Evolutionary conservation across 1,140 invertebrate genomes (phyloP), one percentile per base, ranked within the genome.

Genomic region (Drosophila biarmipes): DNA sequence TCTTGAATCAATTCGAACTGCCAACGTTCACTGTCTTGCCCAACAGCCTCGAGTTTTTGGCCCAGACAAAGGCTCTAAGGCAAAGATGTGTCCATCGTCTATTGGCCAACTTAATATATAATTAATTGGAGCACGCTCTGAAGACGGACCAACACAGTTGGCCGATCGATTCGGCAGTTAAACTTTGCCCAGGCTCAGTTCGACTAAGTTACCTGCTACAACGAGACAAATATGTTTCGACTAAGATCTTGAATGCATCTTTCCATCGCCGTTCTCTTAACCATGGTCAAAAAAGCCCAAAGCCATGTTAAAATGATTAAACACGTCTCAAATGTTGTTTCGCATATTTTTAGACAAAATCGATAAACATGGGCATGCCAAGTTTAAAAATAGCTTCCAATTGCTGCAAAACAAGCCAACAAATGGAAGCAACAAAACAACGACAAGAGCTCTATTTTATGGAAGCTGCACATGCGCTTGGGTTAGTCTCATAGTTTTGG

Each of bases 261-360:
- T 27, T 43, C 52, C 61, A 58, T 79, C 51, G 68, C 51, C 73
- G 68, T 67, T 75, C 66, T 82, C 81, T 62, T 78, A 72, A 73
- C 82, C 82, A 82, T 75, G 82, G 82, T 74, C 73, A 80, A 80
- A 86, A 64, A 66, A 73, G 42, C 61, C 34, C 54, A 38, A 35
- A 69, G 38, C 54, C 67, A 61, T 64, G 51, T 74, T 46, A 27
- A 53, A 71, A 76, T 77, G 53, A 40, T 35, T 24, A 17, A 21
- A 11, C 40, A 37, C 31, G 68, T 48, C 74, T 62, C 38, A 45
- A 59, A 43, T 54, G 40, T 29, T 29, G 51, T 35, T 52, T 73
- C 51, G 34, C 54, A 66, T 86, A 86, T 86, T 86, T 87, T 82
- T 87, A 86, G 82, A 78, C 82, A 59, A 75, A 76, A 54, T 58